Base-by-base conservation (phyloP, 2,113 vertebrate genomes). In the Psettodes erumei region DNA sequence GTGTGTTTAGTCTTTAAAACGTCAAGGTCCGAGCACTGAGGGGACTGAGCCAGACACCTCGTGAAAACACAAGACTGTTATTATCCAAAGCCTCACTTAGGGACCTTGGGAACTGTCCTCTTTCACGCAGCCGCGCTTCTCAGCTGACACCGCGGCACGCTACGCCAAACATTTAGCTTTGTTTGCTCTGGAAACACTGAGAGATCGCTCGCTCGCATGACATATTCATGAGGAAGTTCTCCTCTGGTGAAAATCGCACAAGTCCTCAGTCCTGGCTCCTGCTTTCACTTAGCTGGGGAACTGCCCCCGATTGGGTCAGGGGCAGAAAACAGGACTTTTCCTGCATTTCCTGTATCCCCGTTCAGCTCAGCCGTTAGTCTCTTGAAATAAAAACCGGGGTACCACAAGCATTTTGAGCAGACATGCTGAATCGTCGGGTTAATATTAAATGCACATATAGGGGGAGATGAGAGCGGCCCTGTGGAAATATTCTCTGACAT, bases 1-100 rank as follows among this genome's bases (percentile, higher is more conserved):
- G 61, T 72, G 77, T 77, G 80, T 87, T 79, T 58, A 72, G 69
- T 84, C 72, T 82, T 77, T 72, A 69, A 79, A 75, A 54, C 18
- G 42, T 72, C 82, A 72, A 40, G 60, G 62, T 53, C 67, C 18
- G n/a, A 43, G 38, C n/a, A 42, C 55, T 0, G 2, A 63, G 40
- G 45, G 67, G 67, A 83, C 35, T 32, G 2, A 8, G 43, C 38
- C 18, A 43, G 30, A 78, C 76, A 37, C 32, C 37, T 54, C 61
- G 5, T 75, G 61, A 80, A 86, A 81, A 70, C 72, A 65, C 42
- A 75, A 77, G 38, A 61, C 64, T 67, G 62, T 54, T 75, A 53
- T 80, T 78, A 82, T 70, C 37, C 75, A 19, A 58, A 81, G 28
- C 30, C 16, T 56, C 43, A 33, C 37, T 45, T 28, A 12, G 51